Evolutionary conservation across 2,113 vertebrate species (phyloP).

Genomic region (Lophotis ruficrista): DNA sequence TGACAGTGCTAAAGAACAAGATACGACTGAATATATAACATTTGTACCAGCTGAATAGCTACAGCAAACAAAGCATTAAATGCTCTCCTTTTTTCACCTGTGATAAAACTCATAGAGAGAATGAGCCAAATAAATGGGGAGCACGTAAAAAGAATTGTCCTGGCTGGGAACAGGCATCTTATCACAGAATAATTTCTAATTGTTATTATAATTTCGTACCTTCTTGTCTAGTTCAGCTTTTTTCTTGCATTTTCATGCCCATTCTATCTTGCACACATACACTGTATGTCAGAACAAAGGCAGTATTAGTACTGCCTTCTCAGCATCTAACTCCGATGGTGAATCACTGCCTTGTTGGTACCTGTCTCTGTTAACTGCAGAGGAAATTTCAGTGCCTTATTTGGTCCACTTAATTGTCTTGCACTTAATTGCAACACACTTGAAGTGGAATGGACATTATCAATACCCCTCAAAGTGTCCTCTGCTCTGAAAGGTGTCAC

Average conservation of each 20-base stretch:
- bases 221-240: neutral
- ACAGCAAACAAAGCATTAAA: slow-evolving; percentile 14
- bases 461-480: neutral
- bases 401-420: neutral
- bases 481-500: neutral
- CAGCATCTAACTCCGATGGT: neutral
- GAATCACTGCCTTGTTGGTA: fast-evolving
- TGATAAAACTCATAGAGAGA: neutral
- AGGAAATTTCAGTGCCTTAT: neutral
- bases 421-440: neutral
- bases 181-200: neutral
- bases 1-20: slow-evolving; percentile 58
- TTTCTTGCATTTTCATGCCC: neutral
- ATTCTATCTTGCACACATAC: neutral
- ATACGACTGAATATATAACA: neutral
- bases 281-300: neutral
- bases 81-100: neutral
- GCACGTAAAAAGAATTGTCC: neutral
- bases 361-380: neutral
- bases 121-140: neutral
- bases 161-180: neutral
- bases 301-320: neutral
- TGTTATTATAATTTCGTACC: neutral
- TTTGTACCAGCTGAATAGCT: slow-evolving; percentile 21
- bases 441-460: neutral